These are phyloP conservation scores for Planococcus citri DNA, from an alignment of 1,140 invertebrate genomes.

Conservation along the genomic window DNA sequence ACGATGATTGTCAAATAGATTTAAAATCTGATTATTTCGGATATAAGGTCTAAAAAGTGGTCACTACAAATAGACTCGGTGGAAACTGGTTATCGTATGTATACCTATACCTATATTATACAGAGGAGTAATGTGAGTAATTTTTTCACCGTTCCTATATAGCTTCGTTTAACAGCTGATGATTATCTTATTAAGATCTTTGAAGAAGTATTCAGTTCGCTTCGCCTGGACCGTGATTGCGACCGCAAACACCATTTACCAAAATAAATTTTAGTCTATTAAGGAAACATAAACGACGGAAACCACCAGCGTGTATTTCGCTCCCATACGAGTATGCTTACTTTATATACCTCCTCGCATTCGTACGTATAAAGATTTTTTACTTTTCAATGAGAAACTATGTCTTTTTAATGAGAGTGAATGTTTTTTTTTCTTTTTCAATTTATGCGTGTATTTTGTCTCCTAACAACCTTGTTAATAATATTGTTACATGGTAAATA, in stretches of 20 bases:
- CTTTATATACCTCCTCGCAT: neutral
- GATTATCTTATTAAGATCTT: neutral
- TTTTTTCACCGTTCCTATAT: neutral
- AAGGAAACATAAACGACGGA: neutral
- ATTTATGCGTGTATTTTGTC: neutral
- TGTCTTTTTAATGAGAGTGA: conserved; percentile 7
- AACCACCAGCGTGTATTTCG: neutral
- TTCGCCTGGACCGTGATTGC: neutral
- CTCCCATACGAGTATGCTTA: neutral
- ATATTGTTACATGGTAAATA: neutral
- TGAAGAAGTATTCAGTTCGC: neutral
- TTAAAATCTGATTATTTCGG: conserved; percentile 1
- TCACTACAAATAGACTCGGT: neutral
- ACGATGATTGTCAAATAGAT: conserved; percentile 7
- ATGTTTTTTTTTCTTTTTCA: neutral
- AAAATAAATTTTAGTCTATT: conserved; percentile 4
- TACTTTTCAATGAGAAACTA: neutral
- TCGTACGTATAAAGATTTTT: no score
- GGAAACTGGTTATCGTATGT: neutral
- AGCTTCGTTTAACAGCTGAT: neutral
- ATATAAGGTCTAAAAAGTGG: neutral
- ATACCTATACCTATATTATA: no score
- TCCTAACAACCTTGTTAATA: neutral
- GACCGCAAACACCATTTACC: neutral
- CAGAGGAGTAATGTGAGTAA: neutral